Percentiles rank a stretch among this genome's conserved stretches.
These are phyloP conservation scores for Eriocheir sinensis DNA, from an alignment of 1,140 invertebrate species.

Conservation along the genomic window DNA sequence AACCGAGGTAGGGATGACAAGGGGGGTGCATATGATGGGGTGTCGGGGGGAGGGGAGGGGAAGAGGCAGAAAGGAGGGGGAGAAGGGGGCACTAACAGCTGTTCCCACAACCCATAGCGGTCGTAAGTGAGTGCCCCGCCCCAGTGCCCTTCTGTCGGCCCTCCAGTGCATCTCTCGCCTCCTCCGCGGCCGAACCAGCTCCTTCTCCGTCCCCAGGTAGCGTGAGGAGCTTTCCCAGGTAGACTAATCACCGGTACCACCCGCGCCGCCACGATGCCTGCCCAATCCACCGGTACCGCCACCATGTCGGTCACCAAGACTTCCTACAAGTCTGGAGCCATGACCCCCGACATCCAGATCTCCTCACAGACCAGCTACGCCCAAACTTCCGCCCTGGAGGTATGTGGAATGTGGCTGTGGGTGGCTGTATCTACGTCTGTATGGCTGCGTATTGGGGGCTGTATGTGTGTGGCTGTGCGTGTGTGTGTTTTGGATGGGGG, in stretches of 20 bases:
- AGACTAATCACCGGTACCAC: neutral
- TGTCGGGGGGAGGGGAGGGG: neutral
- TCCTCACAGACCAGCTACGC: slow-evolving; percentile 58
- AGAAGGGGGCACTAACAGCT: neutral
- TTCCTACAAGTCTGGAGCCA: slow-evolving; percentile 69
- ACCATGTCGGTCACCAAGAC: slow-evolving; percentile 68
- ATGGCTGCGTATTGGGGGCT: too few relatives aligned
- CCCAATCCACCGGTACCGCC: slow-evolving; percentile 56
- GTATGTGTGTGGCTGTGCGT: too few relatives aligned
- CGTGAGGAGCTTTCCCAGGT: neutral
- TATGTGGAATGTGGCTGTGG: slow-evolving; percentile 2
- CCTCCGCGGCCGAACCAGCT: slow-evolving; percentile 66
- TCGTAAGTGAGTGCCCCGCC: slow-evolving; percentile 36
- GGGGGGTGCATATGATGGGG: neutral
- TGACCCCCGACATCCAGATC: slow-evolving; percentile 53
- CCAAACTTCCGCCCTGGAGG: slow-evolving; percentile 63
- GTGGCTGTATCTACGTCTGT: too few relatives aligned
- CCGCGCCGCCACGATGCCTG: slow-evolving; percentile 59
- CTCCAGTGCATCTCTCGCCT: slow-evolving; percentile 72
- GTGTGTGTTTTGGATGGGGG: too few relatives aligned
- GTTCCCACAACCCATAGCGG: slow-evolving; percentile 16
- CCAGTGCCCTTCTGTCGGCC: slow-evolving; percentile 68
- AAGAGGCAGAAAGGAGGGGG: slow-evolving; percentile 17
- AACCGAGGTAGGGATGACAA: neutral
- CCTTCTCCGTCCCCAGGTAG: neutral